These are phyloP conservation scores for Xestia c-nigrum DNA, from an alignment of 2,888 invertebrate species.

Conservation along the genomic window DNA sequence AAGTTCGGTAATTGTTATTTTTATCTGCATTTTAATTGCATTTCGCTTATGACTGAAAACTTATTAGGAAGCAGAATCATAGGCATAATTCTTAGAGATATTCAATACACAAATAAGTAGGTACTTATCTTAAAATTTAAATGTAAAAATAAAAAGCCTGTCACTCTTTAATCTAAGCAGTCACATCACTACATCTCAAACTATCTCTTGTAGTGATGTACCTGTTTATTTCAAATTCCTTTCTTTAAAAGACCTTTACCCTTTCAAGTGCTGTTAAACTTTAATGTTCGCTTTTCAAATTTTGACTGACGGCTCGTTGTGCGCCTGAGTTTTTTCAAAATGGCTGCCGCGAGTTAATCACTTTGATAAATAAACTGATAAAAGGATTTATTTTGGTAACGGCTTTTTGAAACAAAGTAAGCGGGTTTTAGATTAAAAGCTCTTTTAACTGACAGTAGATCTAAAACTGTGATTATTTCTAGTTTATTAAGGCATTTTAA, in stretches of 20 bases:
- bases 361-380: slow-evolving; percentile 77
- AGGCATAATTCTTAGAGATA: not conserved
- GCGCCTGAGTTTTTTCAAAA: slow-evolving; percentile 60
- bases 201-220: slow-evolving; percentile 21
- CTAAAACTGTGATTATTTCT: not conserved
- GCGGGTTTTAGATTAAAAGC: slow-evolving; percentile 60
- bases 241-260: slow-evolving; percentile 44
- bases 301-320: slow-evolving; percentile 67
- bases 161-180: not conserved
- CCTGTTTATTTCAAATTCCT: slow-evolving; percentile 31
- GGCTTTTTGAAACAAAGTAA: slow-evolving; percentile 75
- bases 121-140: not conserved
- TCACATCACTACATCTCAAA: slow-evolving; percentile 30
- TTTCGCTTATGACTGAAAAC: not conserved
- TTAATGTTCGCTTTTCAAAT: slow-evolving; percentile 66
- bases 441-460: slow-evolving; percentile 16
- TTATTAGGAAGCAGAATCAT: not conserved
- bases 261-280: slow-evolving; percentile 52
- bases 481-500: not conserved
- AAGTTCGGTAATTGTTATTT: not conserved
- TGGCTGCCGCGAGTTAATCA: slow-evolving; percentile 67
- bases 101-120: too few species aligned
- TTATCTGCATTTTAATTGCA: not conserved
- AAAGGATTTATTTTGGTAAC: slow-evolving; percentile 68
- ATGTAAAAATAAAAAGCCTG: not conserved